phyloP scores from a whole-genome alignment of 1,140 invertebrate species.

The Bicyclus anynana region DNA sequence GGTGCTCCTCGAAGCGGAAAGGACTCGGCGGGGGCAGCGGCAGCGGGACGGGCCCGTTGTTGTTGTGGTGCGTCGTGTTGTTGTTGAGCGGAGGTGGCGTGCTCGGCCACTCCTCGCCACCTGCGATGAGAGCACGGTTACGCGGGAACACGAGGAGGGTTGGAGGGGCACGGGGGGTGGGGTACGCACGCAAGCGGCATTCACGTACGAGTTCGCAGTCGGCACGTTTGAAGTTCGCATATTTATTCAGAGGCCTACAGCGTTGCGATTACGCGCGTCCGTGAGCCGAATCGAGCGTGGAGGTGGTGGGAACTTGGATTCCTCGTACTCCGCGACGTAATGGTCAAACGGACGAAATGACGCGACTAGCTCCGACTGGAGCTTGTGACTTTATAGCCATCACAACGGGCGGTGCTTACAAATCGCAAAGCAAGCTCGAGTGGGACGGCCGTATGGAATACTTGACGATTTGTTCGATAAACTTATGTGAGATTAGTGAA shows the following conservation, averaged over 20 bases:
- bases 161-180: conserved; percentile 71
- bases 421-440: conserved; percentile 23
- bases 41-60: conserved; percentile 70
- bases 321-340: conserved; percentile 47
- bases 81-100: conserved; percentile 78
- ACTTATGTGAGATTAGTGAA: not conserved
- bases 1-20: conserved; percentile 85
- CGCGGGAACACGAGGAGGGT: conserved; percentile 61
- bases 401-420: conserved; percentile 6
- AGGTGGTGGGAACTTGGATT: conserved; percentile 51
- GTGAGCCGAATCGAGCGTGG: conserved; percentile 45
- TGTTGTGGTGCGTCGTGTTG: conserved; percentile 79
- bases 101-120: conserved; percentile 78
- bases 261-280: conserved; percentile 56
- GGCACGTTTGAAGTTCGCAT: conserved; percentile 44
- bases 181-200: conserved; percentile 52
- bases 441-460: conserved; percentile 14
- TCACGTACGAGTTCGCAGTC: conserved; percentile 45
- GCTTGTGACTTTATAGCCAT: conserved; percentile 14
- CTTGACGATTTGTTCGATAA: conserved; percentile 4
- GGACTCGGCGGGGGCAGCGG: conserved; percentile 78
- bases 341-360: conserved; percentile 41
- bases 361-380: conserved; percentile 47
- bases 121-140: conserved; percentile 78
- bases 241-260: conserved; percentile 32